Evolutionary conservation across 37 sponge, comb jelly and placozoan species (phyloP).

Genomic region (Hexactinellida sp.): DNA sequence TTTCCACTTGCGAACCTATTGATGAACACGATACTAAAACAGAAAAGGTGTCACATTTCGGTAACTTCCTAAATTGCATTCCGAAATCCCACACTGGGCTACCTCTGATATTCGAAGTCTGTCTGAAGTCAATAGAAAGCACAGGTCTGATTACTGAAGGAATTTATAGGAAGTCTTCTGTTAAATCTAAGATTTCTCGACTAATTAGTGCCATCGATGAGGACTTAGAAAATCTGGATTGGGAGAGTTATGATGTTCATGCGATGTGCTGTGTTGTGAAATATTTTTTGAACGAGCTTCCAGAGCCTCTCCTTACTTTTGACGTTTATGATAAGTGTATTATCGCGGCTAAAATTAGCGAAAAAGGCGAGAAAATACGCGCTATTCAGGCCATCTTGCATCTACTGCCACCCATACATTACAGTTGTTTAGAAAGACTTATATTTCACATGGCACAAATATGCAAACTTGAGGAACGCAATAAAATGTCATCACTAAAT

Average conservation of each 20-base stretch:
- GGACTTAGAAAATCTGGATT: conserved; percentile 18
- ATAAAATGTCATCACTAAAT: conserved; percentile 56
- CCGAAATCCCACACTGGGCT: neutral
- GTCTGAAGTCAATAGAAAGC: neutral
- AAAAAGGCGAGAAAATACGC: neutral
- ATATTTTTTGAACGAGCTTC: conserved; percentile 61
- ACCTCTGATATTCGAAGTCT: neutral
- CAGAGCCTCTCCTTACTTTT: conserved; percentile 69
- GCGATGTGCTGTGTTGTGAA: conserved; percentile 52
- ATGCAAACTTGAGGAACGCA: conserved; percentile 53
- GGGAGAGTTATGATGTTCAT: conserved; percentile 46
- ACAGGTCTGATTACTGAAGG: conserved; percentile 67
- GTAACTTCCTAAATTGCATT: neutral
- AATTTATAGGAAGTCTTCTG: conserved; percentile 65
- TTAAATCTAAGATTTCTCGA: conserved; percentile 45
- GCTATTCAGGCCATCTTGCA: neutral
- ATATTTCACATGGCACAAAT: conserved; percentile 23
- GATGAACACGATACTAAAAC: neutral
- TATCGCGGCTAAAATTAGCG: conserved; percentile 25
- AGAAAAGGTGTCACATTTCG: conserved; percentile 2
- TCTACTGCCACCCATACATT: neutral
- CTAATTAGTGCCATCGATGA: conserved; percentile 48
- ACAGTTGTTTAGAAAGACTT: neutral
- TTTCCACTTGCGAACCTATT: neutral
- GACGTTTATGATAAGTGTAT: conserved; percentile 61